Conservation (phyloP, 2,113 vertebrate genomes). For the Leucosticte australis region DNA sequence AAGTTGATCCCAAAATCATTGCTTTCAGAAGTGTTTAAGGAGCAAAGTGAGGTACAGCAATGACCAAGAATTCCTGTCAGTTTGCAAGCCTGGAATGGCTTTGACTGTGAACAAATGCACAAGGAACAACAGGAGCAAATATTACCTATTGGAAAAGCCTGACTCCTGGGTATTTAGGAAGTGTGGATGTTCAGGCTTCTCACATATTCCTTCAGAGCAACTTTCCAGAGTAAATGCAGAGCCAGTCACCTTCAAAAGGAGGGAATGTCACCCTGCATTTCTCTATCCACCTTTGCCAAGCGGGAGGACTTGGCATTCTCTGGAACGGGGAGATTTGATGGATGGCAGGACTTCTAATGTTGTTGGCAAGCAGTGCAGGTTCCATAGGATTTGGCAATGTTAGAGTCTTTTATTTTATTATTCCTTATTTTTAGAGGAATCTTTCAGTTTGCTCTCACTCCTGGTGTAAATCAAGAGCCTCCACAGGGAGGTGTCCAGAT, state of each 20-base stretch:
- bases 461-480: background rate
- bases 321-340: background rate
- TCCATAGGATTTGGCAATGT: background rate
- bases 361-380: background rate
- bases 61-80: background rate
- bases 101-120: fast-evolving
- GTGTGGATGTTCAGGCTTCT: background rate
- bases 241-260: background rate
- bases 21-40: background rate
- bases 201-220: background rate
- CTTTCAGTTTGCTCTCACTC: background rate
- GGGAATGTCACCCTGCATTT: background rate
- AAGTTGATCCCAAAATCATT: background rate
- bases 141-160: fast-evolving
- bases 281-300: background rate
- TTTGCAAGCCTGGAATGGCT: background rate
- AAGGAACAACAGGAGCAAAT: fast-evolving
- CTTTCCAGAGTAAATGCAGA: background rate
- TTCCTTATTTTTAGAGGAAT: background rate
- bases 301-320: background rate
- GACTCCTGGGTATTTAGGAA: background rate
- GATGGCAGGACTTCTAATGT: background rate
- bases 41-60: background rate
- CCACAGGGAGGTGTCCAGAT: background rate
- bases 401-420: background rate